These are phyloP conservation scores for Lithodes maja DNA, from an alignment of 2,888 invertebrate species.

Conservation along the genomic window DNA sequence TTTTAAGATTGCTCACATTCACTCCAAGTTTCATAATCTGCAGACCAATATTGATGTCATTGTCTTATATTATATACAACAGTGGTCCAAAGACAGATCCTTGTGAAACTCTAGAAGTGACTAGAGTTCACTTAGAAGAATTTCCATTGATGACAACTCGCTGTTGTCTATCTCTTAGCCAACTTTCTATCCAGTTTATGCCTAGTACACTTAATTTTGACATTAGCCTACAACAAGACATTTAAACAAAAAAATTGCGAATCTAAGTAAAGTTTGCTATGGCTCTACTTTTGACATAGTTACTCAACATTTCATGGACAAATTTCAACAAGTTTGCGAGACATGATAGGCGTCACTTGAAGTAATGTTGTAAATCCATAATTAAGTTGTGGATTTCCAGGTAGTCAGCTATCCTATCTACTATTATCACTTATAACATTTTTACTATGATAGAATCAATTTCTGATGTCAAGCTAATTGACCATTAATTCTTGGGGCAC, in stretches of 20 bases:
- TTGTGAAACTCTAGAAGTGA: slow-evolving; percentile 6
- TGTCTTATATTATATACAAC: background rate
- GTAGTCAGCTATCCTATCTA: background rate
- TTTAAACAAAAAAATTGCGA: background rate
- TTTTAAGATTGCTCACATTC: slow-evolving; percentile 9
- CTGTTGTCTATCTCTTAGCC: background rate
- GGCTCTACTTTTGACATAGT: background rate
- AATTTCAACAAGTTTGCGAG: background rate
- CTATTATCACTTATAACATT: background rate
- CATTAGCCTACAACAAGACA: background rate
- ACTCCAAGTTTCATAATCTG: slow-evolving; percentile 14
- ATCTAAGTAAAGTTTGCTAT: background rate
- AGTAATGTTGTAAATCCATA: background rate
- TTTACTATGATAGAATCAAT: background rate
- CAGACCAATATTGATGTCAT: background rate
- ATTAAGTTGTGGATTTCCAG: background rate
- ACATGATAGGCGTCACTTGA: background rate
- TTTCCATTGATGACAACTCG: slow-evolving; percentile 2
- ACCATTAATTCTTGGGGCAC: background rate
- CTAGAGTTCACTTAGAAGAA: background rate
- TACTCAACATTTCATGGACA: slow-evolving; percentile 13
- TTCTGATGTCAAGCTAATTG: slow-evolving; percentile 2
- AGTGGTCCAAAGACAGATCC: slow-evolving; percentile 1
- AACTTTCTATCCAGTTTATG: slow-evolving; percentile 16
- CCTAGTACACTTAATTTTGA: background rate